phyloP scores from a whole-genome alignment of 2,888 invertebrate species.

The Pachymerium ferrugineum region DNA sequence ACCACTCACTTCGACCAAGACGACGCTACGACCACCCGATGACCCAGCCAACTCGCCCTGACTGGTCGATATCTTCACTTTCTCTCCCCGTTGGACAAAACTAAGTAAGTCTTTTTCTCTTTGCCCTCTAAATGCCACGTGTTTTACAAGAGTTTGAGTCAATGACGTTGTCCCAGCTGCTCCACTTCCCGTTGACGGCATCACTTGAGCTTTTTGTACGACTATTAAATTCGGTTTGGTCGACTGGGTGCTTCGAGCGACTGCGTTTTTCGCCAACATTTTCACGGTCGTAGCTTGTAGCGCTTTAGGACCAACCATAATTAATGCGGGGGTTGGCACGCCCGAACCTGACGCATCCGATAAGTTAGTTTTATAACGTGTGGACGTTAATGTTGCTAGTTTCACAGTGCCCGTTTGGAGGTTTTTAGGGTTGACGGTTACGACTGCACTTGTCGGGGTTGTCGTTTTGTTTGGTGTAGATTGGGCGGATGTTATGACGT shows the following conservation, averaged over 20 bases:
- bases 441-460: neutral
- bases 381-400: neutral
- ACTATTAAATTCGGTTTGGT: slow-evolving; percentile 57
- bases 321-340: slow-evolving; percentile 23
- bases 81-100: neutral
- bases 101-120: neutral
- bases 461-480: neutral
- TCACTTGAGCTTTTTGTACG: slow-evolving; percentile 51
- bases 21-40: neutral
- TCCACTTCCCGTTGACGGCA: neutral
- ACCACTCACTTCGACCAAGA: slow-evolving; percentile 28
- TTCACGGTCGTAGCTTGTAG: slow-evolving; percentile 34
- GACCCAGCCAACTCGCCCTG: neutral
- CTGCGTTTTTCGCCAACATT: slow-evolving; percentile 28
- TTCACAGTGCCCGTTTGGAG: slow-evolving; percentile 4
- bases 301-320: slow-evolving; percentile 34
- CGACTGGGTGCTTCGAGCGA: neutral
- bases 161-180: neutral
- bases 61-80: neutral
- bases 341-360: neutral
- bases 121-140: neutral
- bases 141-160: slow-evolving; percentile 19
- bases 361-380: neutral
- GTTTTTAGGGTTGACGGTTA: slow-evolving; percentile 10
- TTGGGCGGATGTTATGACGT: slow-evolving; percentile 34